Evolutionary conservation across 2,113 vertebrate species (phyloP), one percentile per base, ranked within the genome.

Genomic region (Rhinopomastus cyanomelas): DNA sequence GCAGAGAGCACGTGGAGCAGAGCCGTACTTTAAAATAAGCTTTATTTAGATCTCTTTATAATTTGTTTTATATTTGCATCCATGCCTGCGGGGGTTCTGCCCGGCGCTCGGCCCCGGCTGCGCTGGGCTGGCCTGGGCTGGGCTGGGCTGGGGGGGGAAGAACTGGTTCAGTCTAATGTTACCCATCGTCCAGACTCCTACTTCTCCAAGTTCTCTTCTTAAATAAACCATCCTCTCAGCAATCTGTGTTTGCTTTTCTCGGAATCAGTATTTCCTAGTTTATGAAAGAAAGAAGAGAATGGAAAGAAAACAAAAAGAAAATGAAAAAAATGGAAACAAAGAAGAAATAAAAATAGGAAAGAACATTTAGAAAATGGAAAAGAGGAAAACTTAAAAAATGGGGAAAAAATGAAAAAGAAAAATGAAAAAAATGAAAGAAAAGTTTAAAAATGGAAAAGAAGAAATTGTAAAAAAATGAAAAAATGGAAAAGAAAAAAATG

Each of bases 1-100:
- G 15, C 39, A 11, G 39, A 42, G 39, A 94, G 74, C 82, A 97
- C 88, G 16, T 93, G 89, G 89, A 94, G 74, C 82, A 97, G 95
- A 37, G 59, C 86, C 13, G 30, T 99, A 98, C 98, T 99, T 99
- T 99, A 98, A 99, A 99, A 99, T 99, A 99, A 99, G 97, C 97
- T 98, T 98, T 98, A 98, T 99, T 98, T 98, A 97, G 95, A 97
- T 97, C 98, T 98, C 98, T 98, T 98, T 97, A 42, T 42, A 42
- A 42, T 42, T 98, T 97, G 95, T 97, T 96, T 98, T 95, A 97
- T 98, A 97, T 98, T 98, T 98, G 98, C 98, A 98, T 98, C 98
- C 98, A 99, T 99, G 98, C 98, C 98, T 98, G 98, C 92, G 89
- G 97, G 97, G 97, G 98, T 88, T 96, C 95, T 97, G 95, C 97